Evolutionary conservation across 2,797 vertebrate species (phyloP).

Genomic region (Lerista edwardsae): DNA sequence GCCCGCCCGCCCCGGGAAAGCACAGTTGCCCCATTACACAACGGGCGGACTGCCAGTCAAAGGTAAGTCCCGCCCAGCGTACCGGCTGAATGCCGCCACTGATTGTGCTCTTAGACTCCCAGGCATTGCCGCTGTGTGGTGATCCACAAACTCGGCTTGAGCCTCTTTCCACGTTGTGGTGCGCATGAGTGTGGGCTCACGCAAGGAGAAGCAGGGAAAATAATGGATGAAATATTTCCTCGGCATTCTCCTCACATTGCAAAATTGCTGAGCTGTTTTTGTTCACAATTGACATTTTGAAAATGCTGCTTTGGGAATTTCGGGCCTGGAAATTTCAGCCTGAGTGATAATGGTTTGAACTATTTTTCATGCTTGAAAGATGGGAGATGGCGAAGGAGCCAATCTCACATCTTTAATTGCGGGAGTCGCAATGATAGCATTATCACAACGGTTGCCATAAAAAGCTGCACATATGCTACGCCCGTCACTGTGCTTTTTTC

Average conservation of each 20-base stretch:
- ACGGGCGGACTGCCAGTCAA: no score
- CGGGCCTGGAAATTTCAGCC: conserved; percentile 14
- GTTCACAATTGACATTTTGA: conserved; percentile 26
- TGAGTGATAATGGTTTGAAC: conserved; percentile 17
- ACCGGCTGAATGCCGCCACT: no score
- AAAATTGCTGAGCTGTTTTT: conserved; percentile 42
- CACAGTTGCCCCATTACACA: no score
- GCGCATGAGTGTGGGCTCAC: background rate
- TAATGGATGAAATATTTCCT: conserved; percentile 1
- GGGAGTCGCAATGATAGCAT: conserved; percentile 5
- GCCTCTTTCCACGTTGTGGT: background rate
- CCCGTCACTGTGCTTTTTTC: background rate
- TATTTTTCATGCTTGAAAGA: conserved; percentile 18
- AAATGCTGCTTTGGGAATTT: background rate
- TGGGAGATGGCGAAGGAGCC: conserved; percentile 7
- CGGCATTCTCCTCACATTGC: conserved; percentile 12
- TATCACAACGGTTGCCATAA: background rate
- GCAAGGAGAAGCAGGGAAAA: background rate
- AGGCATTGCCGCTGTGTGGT: background rate
- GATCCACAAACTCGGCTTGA: conserved; percentile 17
- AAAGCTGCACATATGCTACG: conserved; percentile 8
- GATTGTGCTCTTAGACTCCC: no score
- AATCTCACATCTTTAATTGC: conserved; percentile 26
- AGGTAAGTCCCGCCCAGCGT: no score
- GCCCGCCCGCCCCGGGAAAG: no score